Evolutionary conservation across 2,888 invertebrate genomes (phyloP), one percentile per base, ranked within the genome.

Genomic region (Siphlonurus alternatus): DNA sequence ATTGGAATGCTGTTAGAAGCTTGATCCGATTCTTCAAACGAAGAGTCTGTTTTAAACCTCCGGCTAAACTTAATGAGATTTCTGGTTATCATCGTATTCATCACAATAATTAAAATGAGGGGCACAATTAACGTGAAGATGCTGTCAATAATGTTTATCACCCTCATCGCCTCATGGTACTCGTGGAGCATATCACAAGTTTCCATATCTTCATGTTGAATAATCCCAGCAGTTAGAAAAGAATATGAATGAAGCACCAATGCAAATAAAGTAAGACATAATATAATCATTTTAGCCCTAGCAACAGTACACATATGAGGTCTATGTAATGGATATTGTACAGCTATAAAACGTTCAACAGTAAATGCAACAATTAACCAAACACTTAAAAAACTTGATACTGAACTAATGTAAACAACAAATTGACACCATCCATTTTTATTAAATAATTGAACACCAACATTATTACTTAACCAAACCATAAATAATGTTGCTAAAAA

Each of bases 311-410:
- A 84, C 71, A 83, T 80, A 64, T 79, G 78, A 0, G 83, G 81
- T 23, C 83, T 73, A 63, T 79, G 80, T 15, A 83, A 71, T 0
- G 83, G 83, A 70, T 81, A 82, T 69, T 83, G 82, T 0, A 86
- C 82, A 2, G 84, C 85, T 56, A 86, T 83, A 73, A 83, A 86
- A 64, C 86, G 75, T 71, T 86, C 86, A 1, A 84, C 81, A 1
- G 86, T 86, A 71, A 86, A 86, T 0, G 84, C 84, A 2, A 86
- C 85, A 53, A 84, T 83, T 38, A 85, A 74, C 85, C 85, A 86
- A 1, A 84, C 84, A 69, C 84, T 84, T 15, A 86, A 72, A 63
- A 83, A 84, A 67, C 83, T 81, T 76, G 80, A 82, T 1, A 79
- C 79, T 23, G 78, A 78, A 64, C 78, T 78, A 1, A 79, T 69